Evolutionary conservation across 2,888 invertebrate genomes (phyloP), one percentile per base, ranked within the genome.

Genomic region (Drosophila prolongata): DNA sequence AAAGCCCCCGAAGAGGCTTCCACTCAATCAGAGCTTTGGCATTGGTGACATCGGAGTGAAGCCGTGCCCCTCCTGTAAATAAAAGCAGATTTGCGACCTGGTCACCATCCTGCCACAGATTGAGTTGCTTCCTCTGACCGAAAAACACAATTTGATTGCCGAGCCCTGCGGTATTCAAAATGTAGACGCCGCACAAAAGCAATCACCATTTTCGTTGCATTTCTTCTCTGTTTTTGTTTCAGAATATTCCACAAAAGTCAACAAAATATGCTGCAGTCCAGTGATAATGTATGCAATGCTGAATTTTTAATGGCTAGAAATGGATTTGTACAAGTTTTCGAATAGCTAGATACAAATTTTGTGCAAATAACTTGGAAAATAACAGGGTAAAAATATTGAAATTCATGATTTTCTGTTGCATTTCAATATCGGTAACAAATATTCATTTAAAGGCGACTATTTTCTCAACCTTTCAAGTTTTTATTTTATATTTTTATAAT

Each of bases 51-150:
- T 47, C 43, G 42, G 46, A 30, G 30, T 30, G 34, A 14, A n/a
- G 27, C 37, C 61, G n/a, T 34, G n/a, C 46, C 37, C 37, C 24
- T 35, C 43, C 38, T 49, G 70, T 37, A 58, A 58, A 69, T 53
- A 69, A 42, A 54, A 44, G 34, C 49, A 43, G 54, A 70, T 59
- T 69, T 54, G 59, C 34, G 53, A 42, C 47, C 46, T 49, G 64
- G 24, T n/a, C 70, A 76, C 59, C 19, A 47, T 43, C 57, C 55
- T 52, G 75, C 73, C 76, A 53, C 75, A 86, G 76, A 89, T 87
- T 77, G 77, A 88, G 82, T 89, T 80, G 89, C 74, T 79, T 77
- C 79, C 75, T 70, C 68, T 68, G 50, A 55, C 52, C 55, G 72
- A 76, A 75, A 72, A 78, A 57, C 54, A 35, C 43, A 44, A 44